Evolutionary conservation across 2,797 vertebrate genomes (phyloP).

Genomic region (Ambastaia sidthimunki): DNA sequence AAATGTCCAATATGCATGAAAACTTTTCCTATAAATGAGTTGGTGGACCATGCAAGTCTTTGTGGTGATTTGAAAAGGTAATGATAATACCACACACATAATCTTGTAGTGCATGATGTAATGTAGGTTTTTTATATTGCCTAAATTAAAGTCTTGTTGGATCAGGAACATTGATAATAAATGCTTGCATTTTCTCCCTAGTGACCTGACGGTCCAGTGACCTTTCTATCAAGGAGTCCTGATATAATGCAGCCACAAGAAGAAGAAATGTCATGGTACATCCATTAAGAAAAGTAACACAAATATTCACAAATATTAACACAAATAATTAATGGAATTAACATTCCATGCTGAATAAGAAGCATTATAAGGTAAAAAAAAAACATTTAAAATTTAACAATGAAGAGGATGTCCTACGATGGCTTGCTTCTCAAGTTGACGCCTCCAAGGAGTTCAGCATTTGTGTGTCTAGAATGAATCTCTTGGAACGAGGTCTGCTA

Average conservation of each 20-base stretch:
- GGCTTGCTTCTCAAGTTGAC: not conserved
- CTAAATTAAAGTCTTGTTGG: too few species aligned
- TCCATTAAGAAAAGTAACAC: not conserved
- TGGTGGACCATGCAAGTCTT: conserved; percentile 7
- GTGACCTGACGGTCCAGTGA: too few species aligned
- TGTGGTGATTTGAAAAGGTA: not conserved
- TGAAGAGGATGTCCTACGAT: conserved; percentile 2
- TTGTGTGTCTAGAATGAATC: not conserved
- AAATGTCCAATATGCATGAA: not conserved
- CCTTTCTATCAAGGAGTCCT: not conserved
- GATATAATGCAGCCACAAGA: conserved; percentile 7
- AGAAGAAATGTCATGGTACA: conserved; percentile 4
- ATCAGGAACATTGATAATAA: not conserved
- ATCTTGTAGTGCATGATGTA: not conserved
- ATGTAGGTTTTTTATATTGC: too few species aligned
- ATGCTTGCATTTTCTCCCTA: not conserved
- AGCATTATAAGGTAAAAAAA: not conserved
- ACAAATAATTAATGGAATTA: not conserved
- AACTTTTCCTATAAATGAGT: not conserved
- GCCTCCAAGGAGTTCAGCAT: not conserved
- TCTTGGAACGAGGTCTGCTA: not conserved
- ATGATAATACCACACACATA: not conserved
- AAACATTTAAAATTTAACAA: not conserved
- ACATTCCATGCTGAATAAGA: not conserved
- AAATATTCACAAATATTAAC: not conserved